phyloP scores from a whole-genome alignment of 2,888 invertebrate genomes.

The Drosophila picticornis region DNA sequence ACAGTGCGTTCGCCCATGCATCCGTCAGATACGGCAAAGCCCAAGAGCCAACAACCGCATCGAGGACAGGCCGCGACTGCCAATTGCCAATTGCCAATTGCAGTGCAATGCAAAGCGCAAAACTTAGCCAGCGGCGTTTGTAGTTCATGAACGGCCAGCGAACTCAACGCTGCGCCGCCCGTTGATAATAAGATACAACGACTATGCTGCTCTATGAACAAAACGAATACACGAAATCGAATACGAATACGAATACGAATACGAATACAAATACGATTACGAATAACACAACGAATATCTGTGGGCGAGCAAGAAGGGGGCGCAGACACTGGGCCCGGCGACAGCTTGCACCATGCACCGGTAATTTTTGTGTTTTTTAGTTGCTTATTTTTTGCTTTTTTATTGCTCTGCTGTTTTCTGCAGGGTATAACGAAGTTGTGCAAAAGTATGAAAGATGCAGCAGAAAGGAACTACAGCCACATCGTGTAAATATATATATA shows the following conservation, averaged over 20 bases:
- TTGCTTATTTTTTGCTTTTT: slow-evolving; percentile 18
- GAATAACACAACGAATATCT: slow-evolving; percentile 4
- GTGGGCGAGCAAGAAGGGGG: slow-evolving; percentile 17
- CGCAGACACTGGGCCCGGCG: slow-evolving; percentile 24
- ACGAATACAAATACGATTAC: slow-evolving; percentile 15
- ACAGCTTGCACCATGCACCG: slow-evolving; percentile 62
- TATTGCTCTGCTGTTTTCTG: background rate
- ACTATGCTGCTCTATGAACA: slow-evolving; percentile 20
- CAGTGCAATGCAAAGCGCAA: slow-evolving; percentile 56
- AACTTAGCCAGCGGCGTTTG: slow-evolving; percentile 72
- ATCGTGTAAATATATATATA: background rate
- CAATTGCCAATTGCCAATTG: slow-evolving; percentile 56
- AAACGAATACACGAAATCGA: slow-evolving; percentile 1
- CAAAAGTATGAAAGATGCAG: background rate
- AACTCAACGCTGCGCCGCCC: slow-evolving; percentile 56
- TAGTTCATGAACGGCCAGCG: slow-evolving; percentile 77
- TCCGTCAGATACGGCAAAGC: slow-evolving; percentile 60
- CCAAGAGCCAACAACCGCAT: slow-evolving; percentile 73
- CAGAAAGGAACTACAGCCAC: background rate
- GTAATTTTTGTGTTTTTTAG: slow-evolving; percentile 37
- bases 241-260: background rate
- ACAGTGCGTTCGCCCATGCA: slow-evolving; percentile 60
- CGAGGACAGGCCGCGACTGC: slow-evolving; percentile 61
- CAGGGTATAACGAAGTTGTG: background rate
- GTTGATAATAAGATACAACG: slow-evolving; percentile 68